Conservation (phyloP, 2,888 invertebrate species). For the Sinhomidia bicolor region DNA sequence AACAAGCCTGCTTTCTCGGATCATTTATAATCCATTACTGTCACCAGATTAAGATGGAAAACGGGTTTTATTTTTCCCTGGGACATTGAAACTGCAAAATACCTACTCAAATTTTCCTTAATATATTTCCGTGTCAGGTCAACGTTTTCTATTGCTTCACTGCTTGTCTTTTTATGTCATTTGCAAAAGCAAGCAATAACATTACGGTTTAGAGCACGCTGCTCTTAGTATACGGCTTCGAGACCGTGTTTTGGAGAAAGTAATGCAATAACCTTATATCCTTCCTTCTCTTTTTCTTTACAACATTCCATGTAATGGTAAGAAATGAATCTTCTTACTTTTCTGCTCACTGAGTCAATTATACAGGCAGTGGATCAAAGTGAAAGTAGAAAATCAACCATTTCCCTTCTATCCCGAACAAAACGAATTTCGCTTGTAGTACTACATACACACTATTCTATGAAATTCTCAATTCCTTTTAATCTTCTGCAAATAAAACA, state of each 20-base stretch:
- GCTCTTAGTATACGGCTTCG: too few relatives aligned
- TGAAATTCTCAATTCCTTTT: conserved; percentile 21
- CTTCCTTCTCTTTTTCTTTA: neutral
- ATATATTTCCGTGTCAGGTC: neutral
- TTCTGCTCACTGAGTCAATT: conserved; percentile 26
- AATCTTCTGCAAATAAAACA: neutral
- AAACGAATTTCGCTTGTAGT: neutral
- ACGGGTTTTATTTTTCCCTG: neutral
- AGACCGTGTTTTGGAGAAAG: too few relatives aligned
- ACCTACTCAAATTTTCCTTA: neutral
- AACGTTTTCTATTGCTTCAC: neutral
- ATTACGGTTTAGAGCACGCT: neutral
- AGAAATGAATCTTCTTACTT: conserved; percentile 11
- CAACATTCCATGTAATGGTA: neutral
- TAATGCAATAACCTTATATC: neutral
- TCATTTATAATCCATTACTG: neutral
- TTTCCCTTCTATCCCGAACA: neutral
- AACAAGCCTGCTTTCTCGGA: neutral
- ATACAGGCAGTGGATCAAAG: conserved; percentile 24
- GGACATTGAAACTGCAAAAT: neutral
- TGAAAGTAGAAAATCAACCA: neutral
- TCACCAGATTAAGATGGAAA: neutral
- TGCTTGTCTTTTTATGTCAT: neutral
- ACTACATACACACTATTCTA: neutral
- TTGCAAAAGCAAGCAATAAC: neutral